These are phyloP conservation scores for Lasius fuliginosus DNA, from an alignment of 2,888 invertebrate genomes.

Conservation along the genomic window DNA sequence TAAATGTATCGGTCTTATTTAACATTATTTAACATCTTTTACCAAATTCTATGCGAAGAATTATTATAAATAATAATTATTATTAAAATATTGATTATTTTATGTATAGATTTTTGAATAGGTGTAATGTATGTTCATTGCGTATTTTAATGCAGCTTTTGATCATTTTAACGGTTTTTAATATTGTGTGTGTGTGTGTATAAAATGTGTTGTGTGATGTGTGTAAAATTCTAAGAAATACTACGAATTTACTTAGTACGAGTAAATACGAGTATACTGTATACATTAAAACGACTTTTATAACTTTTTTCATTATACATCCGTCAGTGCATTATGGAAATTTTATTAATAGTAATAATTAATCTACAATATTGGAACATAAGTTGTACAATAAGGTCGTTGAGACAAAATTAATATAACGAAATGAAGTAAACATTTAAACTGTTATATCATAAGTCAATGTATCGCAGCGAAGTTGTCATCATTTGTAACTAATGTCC, in stretches of 20 bases:
- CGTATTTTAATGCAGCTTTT: conserved; percentile 76
- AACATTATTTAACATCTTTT: conserved; percentile 77
- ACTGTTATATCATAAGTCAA: conserved; percentile 19
- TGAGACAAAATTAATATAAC: not conserved
- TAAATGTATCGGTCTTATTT: conserved; percentile 81
- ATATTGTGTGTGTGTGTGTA: conserved; percentile 48
- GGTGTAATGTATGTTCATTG: conserved; percentile 83
- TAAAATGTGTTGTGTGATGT: not conserved
- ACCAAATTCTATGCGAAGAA: conserved; percentile 79
- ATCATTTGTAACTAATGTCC: conserved; percentile 50
- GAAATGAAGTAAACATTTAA: not conserved
- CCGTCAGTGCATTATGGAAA: not conserved
- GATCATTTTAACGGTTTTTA: conserved; percentile 71
- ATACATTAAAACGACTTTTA: conserved; percentile 40
- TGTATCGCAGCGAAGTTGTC: conserved; percentile 54
- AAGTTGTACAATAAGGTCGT: conserved; percentile 16
- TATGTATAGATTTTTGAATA: conserved; percentile 80
- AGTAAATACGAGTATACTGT: too few species aligned
- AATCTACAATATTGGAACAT: conserved; percentile 12
- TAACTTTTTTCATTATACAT: conserved; percentile 11
- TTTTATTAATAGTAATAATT: not conserved
- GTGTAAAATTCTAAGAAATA: conserved; percentile 52
- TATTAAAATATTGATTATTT: conserved; percentile 74
- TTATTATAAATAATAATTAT: conserved; percentile 77
- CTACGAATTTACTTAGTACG: conserved; percentile 58